Evolutionary conservation across 2,113 vertebrate species (phyloP).

Genomic region (Phoxinus phoxinus): DNA sequence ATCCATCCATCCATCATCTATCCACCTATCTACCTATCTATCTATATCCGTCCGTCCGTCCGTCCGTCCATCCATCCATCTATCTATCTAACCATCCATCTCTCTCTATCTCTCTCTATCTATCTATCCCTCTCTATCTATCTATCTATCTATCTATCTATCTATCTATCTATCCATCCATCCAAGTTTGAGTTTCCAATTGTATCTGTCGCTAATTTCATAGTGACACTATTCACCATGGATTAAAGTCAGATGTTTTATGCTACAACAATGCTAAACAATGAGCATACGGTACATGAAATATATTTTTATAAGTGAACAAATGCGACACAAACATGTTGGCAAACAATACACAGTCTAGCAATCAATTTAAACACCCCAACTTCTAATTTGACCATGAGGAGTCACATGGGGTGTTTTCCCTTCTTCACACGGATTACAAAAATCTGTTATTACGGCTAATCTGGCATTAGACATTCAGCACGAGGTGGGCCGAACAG

Average conservation of each 20-base stretch:
- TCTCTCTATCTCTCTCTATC: too few relatives aligned
- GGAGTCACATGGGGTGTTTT: conserved; percentile 54
- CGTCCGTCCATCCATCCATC: too few relatives aligned
- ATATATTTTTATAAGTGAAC: background rate
- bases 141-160: too few relatives aligned
- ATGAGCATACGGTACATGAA: background rate
- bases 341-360: background rate
- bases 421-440: conserved; percentile 59
- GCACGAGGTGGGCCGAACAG: conserved; percentile 60
- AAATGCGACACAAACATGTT: background rate
- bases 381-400: background rate
- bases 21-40: too few relatives aligned
- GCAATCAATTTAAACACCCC: conserved; percentile 3
- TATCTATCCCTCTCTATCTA: too few relatives aligned
- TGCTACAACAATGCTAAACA: background rate
- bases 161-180: too few relatives aligned
- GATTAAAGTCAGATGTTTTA: background rate
- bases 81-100: too few relatives aligned
- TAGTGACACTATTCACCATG: background rate
- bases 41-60: too few relatives aligned
- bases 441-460: conserved; percentile 69
- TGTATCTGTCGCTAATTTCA: background rate
- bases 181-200: too few relatives aligned
- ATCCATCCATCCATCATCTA: too few relatives aligned
- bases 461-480: conserved; percentile 72